A percentile compares a stretch with the other conserved stretches of the same genome.
Evolutionary conservation across 1,140 invertebrate species (phyloP).

Genomic region (Drosophila kikkawai): DNA sequence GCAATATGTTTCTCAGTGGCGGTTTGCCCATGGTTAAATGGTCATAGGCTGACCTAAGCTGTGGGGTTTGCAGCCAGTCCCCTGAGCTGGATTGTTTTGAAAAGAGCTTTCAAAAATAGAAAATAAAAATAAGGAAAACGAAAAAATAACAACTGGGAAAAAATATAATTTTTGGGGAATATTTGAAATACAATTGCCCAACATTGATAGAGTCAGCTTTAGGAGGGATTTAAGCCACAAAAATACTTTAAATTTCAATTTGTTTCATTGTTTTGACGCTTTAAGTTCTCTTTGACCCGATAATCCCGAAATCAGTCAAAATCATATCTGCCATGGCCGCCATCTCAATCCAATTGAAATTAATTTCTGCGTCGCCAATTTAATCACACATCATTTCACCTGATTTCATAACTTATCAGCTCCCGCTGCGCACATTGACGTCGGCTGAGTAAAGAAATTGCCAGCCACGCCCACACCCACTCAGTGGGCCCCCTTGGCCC

Average conservation of each 20-base stretch:
- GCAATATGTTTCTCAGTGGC: slow-evolving; percentile 25
- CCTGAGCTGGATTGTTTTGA: slow-evolving; percentile 24
- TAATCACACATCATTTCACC: slow-evolving; percentile 69
- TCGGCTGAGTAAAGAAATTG: slow-evolving; percentile 42
- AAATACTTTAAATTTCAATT: background rate
- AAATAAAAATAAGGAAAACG: background rate
- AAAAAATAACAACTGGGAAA: background rate
- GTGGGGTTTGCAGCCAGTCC: background rate
- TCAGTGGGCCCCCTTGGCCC: background rate
- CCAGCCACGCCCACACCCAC: slow-evolving; percentile 25
- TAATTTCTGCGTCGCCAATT: slow-evolving; percentile 59
- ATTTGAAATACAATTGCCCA: background rate
- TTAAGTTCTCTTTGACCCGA: background rate
- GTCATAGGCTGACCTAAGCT: slow-evolving; percentile 9
- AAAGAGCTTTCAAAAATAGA: slow-evolving; percentile 17
- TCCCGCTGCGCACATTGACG: slow-evolving; percentile 41
- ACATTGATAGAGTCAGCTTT: background rate
- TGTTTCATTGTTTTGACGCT: background rate
- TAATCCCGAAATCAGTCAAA: slow-evolving; percentile 21
- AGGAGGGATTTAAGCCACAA: background rate
- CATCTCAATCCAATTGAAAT: slow-evolving; percentile 46
- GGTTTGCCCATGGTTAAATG: slow-evolving; percentile 29
- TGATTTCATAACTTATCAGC: slow-evolving; percentile 73
- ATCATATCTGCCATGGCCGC: slow-evolving; percentile 15
- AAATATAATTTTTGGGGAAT: slow-evolving; percentile 9